phyloP scores from a whole-genome alignment of 2,113 vertebrate genomes.

The Lota lota region DNA sequence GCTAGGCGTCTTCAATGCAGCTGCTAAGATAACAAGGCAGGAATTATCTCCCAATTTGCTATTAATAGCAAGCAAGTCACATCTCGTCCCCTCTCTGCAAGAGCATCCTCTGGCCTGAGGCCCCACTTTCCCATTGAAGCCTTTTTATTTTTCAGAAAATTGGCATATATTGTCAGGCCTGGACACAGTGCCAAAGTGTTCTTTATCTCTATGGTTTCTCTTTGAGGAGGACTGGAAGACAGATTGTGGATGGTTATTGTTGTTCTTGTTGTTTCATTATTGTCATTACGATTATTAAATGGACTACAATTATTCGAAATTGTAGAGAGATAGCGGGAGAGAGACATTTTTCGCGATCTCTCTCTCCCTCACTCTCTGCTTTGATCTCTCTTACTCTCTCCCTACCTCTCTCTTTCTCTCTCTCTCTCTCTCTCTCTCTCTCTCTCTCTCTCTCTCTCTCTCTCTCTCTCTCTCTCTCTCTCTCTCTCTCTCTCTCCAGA shows the following conservation, averaged over 20 bases:
- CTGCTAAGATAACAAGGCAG: slow-evolving; percentile 68
- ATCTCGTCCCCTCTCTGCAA: slow-evolving; percentile 60
- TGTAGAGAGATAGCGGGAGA: no score
- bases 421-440: no score
- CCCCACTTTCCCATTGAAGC: slow-evolving; percentile 35
- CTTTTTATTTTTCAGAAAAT: slow-evolving; percentile 42
- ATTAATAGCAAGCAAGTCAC: slow-evolving; percentile 73
- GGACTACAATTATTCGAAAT: no score
- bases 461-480: no score
- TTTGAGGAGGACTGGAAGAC: no score
- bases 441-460: no score
- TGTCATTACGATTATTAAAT: neutral
- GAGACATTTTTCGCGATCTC: no score
- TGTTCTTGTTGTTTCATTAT: neutral
- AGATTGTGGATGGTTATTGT: neutral
- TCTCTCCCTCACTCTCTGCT: no score
- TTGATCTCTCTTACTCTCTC: no score
- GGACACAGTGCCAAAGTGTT: slow-evolving; percentile 11
- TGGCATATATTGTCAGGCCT: slow-evolving; percentile 32
- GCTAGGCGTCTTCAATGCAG: slow-evolving; percentile 49
- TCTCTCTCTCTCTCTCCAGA: no score
- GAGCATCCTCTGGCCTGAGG: slow-evolving; percentile 54
- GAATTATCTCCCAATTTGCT: slow-evolving; percentile 72
- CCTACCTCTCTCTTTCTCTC: no score
- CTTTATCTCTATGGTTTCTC: no score